Evolutionary conservation across 2,113 vertebrate genomes (phyloP), one percentile per base, ranked within the genome.

Genomic region (Rhegmatorhina hoffmannsi): DNA sequence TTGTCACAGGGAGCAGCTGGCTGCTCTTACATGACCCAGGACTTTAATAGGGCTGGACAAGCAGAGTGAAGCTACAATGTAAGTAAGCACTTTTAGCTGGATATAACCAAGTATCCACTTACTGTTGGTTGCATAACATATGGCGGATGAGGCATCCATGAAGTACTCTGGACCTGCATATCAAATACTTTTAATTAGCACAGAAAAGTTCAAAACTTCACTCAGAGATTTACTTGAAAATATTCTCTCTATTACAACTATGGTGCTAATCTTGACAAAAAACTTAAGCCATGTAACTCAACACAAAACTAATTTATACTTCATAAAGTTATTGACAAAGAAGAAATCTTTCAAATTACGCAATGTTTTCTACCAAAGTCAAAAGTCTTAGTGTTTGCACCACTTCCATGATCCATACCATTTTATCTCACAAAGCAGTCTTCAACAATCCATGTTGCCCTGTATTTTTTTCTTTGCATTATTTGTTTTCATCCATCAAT

Each of bases 111-210:
- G 96, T 84, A 89, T 96, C 89, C 97, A 99, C 99, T 99, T 99
- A 99, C 99, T 98, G 99, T 99, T 98, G 99, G 99, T 99, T 99
- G 99, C 99, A 99, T 99, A 99, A 99, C 98, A 98, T 99, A 99
- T 97, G 99, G 99, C 97, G 99, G 99, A 98, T 99, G 99, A 98
- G 99, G 99, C 99, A 99, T 99, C 99, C 99, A 99, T 97, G 99
- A 99, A 98, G 99, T 99, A 97, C 99, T 99, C 98, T 99, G 99
- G 98, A 99, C 99, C 99, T 99, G 98, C 92, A 92, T 81, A 97
- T 95, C 94, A 98, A 98, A 97, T 97, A 97, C 82, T 96, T 97
- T 94, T 76, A 84, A 97, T 98, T 98, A 98, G 98, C 91, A 98
- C 44, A 97, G 84, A 72, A 95, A 83, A 94, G 79, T 92, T 93